Percentiles rank a stretch among this genome's conserved stretches.
Evolutionary conservation across 1,140 invertebrate species (phyloP).

Genomic region (Zaprionus nigranus): DNA sequence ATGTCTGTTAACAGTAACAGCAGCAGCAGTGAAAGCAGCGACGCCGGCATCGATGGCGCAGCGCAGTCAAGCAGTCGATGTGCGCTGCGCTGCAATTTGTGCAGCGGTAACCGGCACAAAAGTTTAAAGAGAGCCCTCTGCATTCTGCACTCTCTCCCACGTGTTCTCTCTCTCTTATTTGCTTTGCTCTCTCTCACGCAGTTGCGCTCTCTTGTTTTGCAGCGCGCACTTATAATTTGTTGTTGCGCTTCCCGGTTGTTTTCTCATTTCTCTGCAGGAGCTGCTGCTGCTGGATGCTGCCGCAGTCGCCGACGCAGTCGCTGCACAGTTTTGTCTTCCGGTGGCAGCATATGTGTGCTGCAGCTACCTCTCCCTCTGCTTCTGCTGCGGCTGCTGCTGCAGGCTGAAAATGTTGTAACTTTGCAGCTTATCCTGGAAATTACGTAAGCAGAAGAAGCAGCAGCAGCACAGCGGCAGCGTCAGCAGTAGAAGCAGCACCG

Average conservation of each 20-base stretch:
- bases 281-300: slow-evolving; percentile 44
- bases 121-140: slow-evolving; percentile 44
- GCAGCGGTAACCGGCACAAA: slow-evolving; percentile 53
- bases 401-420: slow-evolving; percentile 78
- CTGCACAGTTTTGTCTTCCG: slow-evolving; percentile 62
- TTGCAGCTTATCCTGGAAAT: slow-evolving; percentile 83
- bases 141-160: slow-evolving; percentile 6
- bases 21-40: slow-evolving; percentile 2
- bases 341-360: slow-evolving; percentile 60
- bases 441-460: slow-evolving; percentile 71
- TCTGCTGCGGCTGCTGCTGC: slow-evolving; percentile 50
- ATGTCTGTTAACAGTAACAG: slow-evolving; percentile 36
- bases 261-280: slow-evolving; percentile 43
- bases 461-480: slow-evolving; percentile 29
- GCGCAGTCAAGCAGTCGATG: not conserved
- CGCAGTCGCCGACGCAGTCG: slow-evolving; percentile 30
- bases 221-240: slow-evolving; percentile 9
- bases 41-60: slow-evolving; percentile 10
- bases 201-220: slow-evolving; percentile 44
- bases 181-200: slow-evolving; percentile 34
- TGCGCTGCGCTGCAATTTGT: slow-evolving; percentile 22
- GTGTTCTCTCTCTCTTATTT: not conserved
- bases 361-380: slow-evolving; percentile 22
- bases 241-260: slow-evolving; percentile 42
- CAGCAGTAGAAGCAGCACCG: slow-evolving; percentile 20